Base-by-base conservation (phyloP, 1,140 invertebrate genomes). In the Ptiloglossa arizonensis region DNA sequence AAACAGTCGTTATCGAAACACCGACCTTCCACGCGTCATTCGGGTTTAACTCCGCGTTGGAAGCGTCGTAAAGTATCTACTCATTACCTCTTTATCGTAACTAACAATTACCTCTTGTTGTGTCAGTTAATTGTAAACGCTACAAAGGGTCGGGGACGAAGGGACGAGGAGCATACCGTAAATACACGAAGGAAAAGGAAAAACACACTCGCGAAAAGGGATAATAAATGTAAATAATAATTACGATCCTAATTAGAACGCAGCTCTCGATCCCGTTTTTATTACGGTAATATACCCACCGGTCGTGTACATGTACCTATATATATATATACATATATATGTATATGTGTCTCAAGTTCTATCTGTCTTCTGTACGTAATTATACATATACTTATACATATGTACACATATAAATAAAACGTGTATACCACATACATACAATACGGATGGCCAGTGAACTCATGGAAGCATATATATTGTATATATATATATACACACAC, bases 341-440 rank as follows among this genome's bases (percentile, higher is more conserved):
- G 38, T 75, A 66, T 87, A 48, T 88, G 81, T 85, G 77, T 88
- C 82, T 81, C 82, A 82, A 69, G 71, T 88, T 88, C 48, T 87
- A 68, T 83, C 85, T 87, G 83, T 88, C 82, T 69, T 81, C 75
- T 88, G 74, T 88, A 87, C 80, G 82, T 84, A 88, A 73, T 72
- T 86, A 86, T 77, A 76, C 78, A 81, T 87, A 86, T 84, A 81
- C 70, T 41, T 85, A 86, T 78, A 82, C 68, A 83, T 84, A 83
- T 80, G 79, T 83, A 80, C 67, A 83, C 80, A 80, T 48, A 67
- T 70, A 63, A 70, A 57, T 11, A 44, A 76, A 68, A 68, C 54
- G 60, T 62, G 76, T 78, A 85, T 80, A 71, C 60, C 83, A 68
- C 85, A 79, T 83, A 86, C 76, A 64, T 59, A n/a, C n/a, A n/a